These are phyloP conservation scores for Otocyon megalotis DNA, from an alignment of 2,113 vertebrate species.

Conservation along the genomic window DNA sequence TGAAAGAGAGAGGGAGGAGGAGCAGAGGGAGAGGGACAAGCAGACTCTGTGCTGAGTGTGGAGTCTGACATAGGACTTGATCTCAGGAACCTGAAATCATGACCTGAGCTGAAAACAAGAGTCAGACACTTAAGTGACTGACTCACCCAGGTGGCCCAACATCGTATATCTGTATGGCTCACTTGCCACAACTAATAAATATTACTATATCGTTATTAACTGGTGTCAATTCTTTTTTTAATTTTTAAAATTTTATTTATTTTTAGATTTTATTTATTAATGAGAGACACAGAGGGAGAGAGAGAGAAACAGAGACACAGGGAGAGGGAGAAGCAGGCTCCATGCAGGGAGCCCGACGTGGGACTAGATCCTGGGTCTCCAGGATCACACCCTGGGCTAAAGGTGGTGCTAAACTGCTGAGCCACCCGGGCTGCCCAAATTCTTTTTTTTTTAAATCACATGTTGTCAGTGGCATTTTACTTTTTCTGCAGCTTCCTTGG, in stretches of 20 bases:
- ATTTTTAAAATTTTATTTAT: too few species aligned
- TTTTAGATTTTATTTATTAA: too few species aligned
- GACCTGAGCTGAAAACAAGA: not conserved
- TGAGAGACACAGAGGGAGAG: too few species aligned
- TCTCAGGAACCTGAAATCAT: not conserved
- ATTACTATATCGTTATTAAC: not conserved
- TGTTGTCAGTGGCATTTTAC: not conserved
- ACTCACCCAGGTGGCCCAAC: not conserved
- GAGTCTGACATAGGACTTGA: rapidly evolving
- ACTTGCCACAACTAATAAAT: not conserved
- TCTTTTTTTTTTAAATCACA: not conserved
- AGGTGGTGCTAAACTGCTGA: too few species aligned
- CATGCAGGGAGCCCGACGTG: too few species aligned
- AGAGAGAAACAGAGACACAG: too few species aligned
- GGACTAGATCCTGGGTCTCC: too few species aligned
- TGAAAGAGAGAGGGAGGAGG: not conserved
- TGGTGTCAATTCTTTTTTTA: not conserved
- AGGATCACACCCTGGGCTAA: too few species aligned
- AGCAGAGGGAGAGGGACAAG: not conserved
- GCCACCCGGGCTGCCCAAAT: too few species aligned
- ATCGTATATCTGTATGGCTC: not conserved
- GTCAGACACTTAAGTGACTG: not conserved
- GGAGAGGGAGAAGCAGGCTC: too few species aligned
- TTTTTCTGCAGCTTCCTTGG: not conserved
- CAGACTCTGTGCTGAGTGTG: not conserved